These are phyloP conservation scores for Zaprionus davidi DNA, from an alignment of 1,140 invertebrate genomes.

Conservation along the genomic window DNA sequence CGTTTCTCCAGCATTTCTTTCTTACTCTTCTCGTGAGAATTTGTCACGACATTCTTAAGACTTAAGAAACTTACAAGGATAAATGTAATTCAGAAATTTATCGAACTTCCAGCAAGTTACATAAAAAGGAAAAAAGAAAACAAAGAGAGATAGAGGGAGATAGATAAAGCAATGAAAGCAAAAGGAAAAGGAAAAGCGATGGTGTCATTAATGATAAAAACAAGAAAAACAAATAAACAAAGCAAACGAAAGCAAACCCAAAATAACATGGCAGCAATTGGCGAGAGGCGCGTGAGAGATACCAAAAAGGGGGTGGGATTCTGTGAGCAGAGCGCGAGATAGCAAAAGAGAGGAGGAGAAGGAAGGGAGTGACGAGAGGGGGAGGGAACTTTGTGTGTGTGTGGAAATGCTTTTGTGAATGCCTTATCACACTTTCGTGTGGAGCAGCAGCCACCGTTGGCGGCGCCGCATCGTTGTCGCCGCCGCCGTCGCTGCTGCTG, in stretches of 20 bases:
- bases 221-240: slow-evolving; percentile 44
- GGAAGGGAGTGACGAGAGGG: too few relatives aligned
- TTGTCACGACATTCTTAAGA: not conserved
- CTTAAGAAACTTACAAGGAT: not conserved
- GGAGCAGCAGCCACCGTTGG: not conserved
- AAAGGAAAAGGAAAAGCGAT: slow-evolving; percentile 35
- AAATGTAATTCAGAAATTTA: not conserved
- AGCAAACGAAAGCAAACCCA: slow-evolving; percentile 26
- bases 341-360: not conserved
- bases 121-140: not conserved
- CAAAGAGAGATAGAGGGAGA: not conserved
- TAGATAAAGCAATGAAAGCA: slow-evolving; percentile 9
- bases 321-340: not conserved
- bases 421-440: slow-evolving; percentile 73
- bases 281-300: slow-evolving; percentile 11
- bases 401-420: slow-evolving; percentile 58
- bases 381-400: not conserved
- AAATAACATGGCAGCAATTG: slow-evolving; percentile 54
- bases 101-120: not conserved
- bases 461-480: slow-evolving; percentile 26
- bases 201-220: slow-evolving; percentile 49
- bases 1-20: too few relatives aligned
- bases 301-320: not conserved
- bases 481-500: too few relatives aligned
- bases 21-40: too few relatives aligned